Percentiles rank a stretch among this genome's conserved stretches.
phyloP scores from a whole-genome alignment of 2,888 invertebrate genomes.

The Netelia inedita region DNA sequence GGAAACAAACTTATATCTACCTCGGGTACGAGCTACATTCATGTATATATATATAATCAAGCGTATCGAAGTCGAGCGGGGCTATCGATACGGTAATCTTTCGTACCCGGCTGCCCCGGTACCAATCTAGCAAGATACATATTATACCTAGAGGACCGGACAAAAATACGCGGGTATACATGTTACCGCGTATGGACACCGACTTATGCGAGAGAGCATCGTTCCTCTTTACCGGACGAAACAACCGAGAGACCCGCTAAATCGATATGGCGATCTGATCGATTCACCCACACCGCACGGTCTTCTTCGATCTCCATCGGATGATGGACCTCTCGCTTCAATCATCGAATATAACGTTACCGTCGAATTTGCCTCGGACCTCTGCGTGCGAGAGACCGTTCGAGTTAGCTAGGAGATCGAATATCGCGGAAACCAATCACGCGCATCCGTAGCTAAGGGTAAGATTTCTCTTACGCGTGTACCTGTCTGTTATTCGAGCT shows the following conservation, averaged over 20 bases:
- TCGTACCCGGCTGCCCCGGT: constrained; percentile 11
- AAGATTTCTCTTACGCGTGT: no score
- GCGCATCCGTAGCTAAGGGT: background rate
- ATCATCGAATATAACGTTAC: constrained; percentile 71
- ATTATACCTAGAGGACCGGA: constrained; percentile 6
- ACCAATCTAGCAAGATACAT: constrained; percentile 33
- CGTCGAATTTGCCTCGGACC: constrained; percentile 26
- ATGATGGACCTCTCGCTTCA: constrained; percentile 70
- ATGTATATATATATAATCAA: background rate
- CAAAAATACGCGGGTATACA: background rate
- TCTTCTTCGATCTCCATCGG: background rate
- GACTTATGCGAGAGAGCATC: background rate
- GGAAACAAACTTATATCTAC: constrained; percentile 55
- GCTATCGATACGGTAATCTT: constrained; percentile 39
- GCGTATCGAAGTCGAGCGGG: background rate
- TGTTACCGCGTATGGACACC: background rate
- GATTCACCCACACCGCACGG: constrained; percentile 34
- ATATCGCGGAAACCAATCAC: constrained; percentile 23
- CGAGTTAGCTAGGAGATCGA: background rate
- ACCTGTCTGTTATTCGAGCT: no score
- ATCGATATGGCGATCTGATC: constrained; percentile 54
- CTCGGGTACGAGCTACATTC: background rate
- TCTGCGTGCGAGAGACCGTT: background rate
- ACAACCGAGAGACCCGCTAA: constrained; percentile 20
- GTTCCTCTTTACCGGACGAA: constrained; percentile 10